A percentile compares a stretch with the other conserved stretches of the same genome.
Evolutionary conservation across 2,113 vertebrate genomes (phyloP).

Genomic region (Lipophrys pholis): DNA sequence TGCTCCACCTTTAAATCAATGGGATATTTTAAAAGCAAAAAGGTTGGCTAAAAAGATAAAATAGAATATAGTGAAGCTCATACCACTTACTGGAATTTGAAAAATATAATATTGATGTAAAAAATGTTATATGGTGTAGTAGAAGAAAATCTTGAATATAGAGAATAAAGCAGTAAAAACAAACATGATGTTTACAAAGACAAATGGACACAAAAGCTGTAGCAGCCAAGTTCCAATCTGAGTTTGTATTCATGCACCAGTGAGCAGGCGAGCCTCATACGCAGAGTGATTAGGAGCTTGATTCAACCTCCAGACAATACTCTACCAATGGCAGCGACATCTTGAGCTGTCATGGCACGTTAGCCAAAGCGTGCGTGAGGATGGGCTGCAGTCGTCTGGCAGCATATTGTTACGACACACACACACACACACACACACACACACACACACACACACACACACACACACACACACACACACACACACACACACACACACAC

Average conservation of each 20-base stretch:
- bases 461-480: constrained; percentile 9
- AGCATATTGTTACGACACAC: constrained; percentile 48
- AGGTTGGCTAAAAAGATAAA: background rate
- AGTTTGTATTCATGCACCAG: constrained; percentile 14
- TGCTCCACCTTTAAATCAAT: constrained; percentile 61
- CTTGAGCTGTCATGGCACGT: constrained; percentile 75
- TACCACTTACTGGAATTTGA: background rate
- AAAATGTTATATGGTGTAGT: background rate
- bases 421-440: constrained; percentile 10
- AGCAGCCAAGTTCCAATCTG: constrained; percentile 24
- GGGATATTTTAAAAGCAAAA: background rate
- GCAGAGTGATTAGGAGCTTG: constrained; percentile 41
- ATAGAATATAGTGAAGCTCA: too few relatives aligned
- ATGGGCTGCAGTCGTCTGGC: constrained; percentile 31
- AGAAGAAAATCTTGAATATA: background rate
- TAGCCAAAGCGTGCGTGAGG: constrained; percentile 68
- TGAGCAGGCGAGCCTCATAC: constrained; percentile 51
- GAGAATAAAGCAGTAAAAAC: background rate
- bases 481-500: constrained; percentile 8
- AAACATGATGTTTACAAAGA: background rate
- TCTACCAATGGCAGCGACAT: constrained; percentile 62
- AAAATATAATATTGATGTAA: background rate
- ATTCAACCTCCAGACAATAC: constrained; percentile 61
- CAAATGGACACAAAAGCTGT: constrained; percentile 12
- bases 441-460: constrained; percentile 9